These are phyloP conservation scores for Phyllostomus discolor DNA, from an alignment of 2,113 vertebrate genomes.

Conservation along the genomic window DNA sequence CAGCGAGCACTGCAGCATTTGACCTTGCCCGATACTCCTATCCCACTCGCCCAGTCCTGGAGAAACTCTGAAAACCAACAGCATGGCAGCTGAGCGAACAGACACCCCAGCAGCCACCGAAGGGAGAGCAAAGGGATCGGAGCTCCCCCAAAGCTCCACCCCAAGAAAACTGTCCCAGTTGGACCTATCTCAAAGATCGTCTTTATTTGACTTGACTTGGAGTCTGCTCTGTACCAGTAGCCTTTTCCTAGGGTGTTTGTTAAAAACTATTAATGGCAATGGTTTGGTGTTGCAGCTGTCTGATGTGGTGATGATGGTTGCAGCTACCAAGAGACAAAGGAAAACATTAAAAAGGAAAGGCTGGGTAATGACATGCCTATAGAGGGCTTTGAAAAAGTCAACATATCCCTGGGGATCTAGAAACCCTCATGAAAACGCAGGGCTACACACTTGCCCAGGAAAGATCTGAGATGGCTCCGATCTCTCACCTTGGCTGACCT, in stretches of 20 bases:
- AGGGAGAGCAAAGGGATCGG: not conserved
- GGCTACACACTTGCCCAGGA: not conserved
- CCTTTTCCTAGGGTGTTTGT: not conserved
- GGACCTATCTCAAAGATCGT: not conserved
- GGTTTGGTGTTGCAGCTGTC: not conserved
- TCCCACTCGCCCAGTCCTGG: not conserved
- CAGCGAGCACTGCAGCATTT: not conserved
- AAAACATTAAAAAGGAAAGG: not conserved
- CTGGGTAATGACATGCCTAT: not conserved
- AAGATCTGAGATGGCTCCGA: not conserved
- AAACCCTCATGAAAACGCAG: not conserved
- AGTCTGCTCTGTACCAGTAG: not conserved
- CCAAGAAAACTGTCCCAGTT: not conserved
- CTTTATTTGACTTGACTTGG: not conserved
- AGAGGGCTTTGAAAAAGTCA: not conserved
- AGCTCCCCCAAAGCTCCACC: not conserved
- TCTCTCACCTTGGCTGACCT: not conserved
- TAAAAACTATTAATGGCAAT: not conserved
- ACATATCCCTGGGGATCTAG: not conserved
- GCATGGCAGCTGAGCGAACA: not conserved
- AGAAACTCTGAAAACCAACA: not conserved
- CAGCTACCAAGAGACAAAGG: not conserved
- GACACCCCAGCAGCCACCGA: not conserved
- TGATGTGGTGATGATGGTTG: not conserved
- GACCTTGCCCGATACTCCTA: not conserved